Evolutionary conservation across 2,888 invertebrate genomes (phyloP).

Genomic region (Acanthosepion lycidas): DNA sequence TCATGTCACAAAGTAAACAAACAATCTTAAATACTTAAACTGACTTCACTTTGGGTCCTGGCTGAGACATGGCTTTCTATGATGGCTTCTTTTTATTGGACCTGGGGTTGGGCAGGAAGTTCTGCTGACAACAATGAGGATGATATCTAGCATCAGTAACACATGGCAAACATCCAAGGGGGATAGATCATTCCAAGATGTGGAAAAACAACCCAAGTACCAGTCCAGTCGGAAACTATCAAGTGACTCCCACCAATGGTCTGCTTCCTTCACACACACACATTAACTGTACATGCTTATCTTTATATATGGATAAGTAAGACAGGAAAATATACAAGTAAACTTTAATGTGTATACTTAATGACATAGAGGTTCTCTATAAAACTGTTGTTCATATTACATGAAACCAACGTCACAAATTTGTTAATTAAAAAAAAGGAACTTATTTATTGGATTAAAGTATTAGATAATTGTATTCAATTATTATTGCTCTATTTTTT

Average conservation of each 20-base stretch:
- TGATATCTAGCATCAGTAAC: not conserved
- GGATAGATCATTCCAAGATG: conserved; percentile 22
- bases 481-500: no score
- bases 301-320: no score
- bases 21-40: conserved; percentile 33
- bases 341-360: no score
- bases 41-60: not conserved
- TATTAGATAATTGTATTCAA: no score
- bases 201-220: not conserved
- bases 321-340: no score
- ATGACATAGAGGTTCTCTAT: no score
- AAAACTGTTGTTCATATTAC: no score
- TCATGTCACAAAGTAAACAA: conserved; percentile 20
- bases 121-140: not conserved
- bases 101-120: not conserved
- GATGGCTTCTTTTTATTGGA: not conserved
- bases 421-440: no score
- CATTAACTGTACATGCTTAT: not conserved
- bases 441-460: no score
- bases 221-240: not conserved
- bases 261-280: no score
- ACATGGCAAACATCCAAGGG: not conserved
- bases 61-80: not conserved
- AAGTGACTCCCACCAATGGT: not conserved
- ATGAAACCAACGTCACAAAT: no score